Evolutionary conservation across 2,888 invertebrate genomes (phyloP), one percentile per base, ranked within the genome.

Genomic region (Stenodema calcarata): DNA sequence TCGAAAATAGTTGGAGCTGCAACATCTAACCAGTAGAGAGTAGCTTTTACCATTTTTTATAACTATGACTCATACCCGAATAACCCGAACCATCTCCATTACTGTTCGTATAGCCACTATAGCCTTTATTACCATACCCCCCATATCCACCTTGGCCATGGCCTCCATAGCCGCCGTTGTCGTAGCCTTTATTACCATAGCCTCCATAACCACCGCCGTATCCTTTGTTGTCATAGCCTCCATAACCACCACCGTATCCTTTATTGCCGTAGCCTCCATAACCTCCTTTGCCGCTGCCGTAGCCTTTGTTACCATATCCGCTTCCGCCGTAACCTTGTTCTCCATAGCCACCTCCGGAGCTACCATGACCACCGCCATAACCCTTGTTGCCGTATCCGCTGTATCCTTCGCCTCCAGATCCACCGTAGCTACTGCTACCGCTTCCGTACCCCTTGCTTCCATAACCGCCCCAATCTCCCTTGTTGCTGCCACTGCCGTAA

Each of bases 211-310:
- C n/a, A 0, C 50, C 50, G n/a, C 16, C n/a, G 2, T 1, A 12
- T 14, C 12, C 7, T 9, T 9, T 42, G 42, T 9, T 42, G 12
- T 6, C 7, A 44, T n/a, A 35, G n/a, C 70, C 73, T 73, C 84
- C 84, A n/a, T 54, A n/a, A 23, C 28, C 18, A 27, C 69, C 44
- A 0, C 42, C 44, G 69, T 44, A 78, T 27, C 79, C 86, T 86
- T 28, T 50, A 28, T 86, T 78, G 7, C 70, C 18, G 27, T 23
- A 50, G 54, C 69, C 69, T 23, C 41, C 78, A 18, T n/a, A 27
- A 23, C 47, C 81, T 81, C 42, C 12, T 27, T 50, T 69, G 35
- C 44, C 28, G 54, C 80, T 79, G 41, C 35, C 79, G 47, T 84
- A 70, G 41, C 81, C 44, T 27, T 42, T 14, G n/a, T n/a, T 18